Percentiles rank a stretch among this genome's conserved stretches.
Conservation (phyloP, 2,888 invertebrate species). For the Cephalotes varians region DNA sequence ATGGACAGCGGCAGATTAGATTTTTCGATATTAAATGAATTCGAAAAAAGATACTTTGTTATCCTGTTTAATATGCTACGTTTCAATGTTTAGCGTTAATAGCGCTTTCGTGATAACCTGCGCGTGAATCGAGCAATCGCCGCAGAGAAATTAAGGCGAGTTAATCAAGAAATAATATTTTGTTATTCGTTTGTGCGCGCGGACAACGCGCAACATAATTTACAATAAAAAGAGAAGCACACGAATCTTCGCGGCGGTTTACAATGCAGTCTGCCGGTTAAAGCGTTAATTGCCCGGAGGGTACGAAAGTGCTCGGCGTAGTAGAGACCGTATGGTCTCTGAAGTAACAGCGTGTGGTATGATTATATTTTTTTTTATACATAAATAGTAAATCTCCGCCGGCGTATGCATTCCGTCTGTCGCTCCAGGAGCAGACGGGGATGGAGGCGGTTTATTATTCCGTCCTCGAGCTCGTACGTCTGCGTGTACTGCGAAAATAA, state of each 20-base stretch:
- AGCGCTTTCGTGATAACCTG: background rate
- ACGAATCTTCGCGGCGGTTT: conserved; percentile 5
- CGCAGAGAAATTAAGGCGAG: background rate
- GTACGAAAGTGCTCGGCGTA: conserved; percentile 26
- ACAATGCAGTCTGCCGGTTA: background rate
- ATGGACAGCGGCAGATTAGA: background rate
- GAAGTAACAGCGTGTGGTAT: conserved; percentile 31
- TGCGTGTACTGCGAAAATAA: conserved; percentile 62
- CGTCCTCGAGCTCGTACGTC: conserved; percentile 45
- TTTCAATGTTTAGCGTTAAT: background rate
- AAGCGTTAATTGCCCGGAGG: conserved; percentile 45
- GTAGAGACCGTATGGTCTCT: conserved; percentile 17
- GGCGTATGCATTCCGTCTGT: conserved; percentile 44
- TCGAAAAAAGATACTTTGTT: background rate
- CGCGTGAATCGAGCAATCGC: background rate
- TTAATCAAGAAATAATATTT: conserved; percentile 39
- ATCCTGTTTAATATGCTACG: background rate
- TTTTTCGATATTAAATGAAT: background rate
- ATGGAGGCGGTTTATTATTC: conserved; percentile 59
- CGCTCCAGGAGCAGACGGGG: conserved; percentile 1
- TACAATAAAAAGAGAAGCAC: background rate
- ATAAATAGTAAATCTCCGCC: conserved; percentile 46
- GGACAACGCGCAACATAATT: background rate
- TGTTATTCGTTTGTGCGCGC: conserved; percentile 12
- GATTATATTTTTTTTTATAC: conserved; percentile 55